Base-by-base conservation (phyloP, 2,113 vertebrate species). In the Chiloscyllium plagiosum region DNA sequence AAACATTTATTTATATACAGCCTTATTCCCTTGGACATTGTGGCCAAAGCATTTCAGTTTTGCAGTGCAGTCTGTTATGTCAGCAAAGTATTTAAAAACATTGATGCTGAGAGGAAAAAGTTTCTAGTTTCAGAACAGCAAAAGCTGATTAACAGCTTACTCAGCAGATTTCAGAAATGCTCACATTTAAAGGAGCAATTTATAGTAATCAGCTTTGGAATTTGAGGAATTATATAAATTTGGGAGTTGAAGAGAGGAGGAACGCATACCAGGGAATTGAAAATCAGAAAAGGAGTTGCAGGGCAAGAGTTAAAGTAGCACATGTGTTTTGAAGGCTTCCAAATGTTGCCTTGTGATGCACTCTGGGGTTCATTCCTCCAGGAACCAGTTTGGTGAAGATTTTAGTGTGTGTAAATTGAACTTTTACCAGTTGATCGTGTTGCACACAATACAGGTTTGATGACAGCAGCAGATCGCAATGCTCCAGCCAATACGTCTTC, bases 191-290 rank as follows among this genome's bases (percentile, higher is more conserved):
- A 92, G 87, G 26, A 89, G 50, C 86, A 89, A 83, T 83, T 83
- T 83, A 83, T 83, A 20, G n/a, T 37, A 42, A 89, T 89, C 86
- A 89, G 86, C 50, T 89, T 89, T 89, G 86, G 86, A 92, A 92
- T 92, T 65, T 92, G 5, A 92, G 52, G 87, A 92, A 92, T 92
- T 65, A 56, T n/a, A n/a, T 61, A 19, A n/a, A 56, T n/a, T 65
- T 33, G 29, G 29, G 33, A 29, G 87, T 29, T 61, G 87, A n/a
- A 33, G 56, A 20, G 52, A 89, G 8, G 86, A 65, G 52, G 87
- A 90, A 15, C 33, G 29, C 29, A 90, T 65, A 65, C 26, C 87
- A 90, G 87, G 4, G 52, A 90, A 90, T n/a, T 90, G 87, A 90
- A 90, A 90, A 90, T 90, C 29, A 65, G 87, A 15, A 3, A 56